These are phyloP conservation scores for Egretta garzetta DNA, from an alignment of 2,113 vertebrate genomes.

Conservation along the genomic window DNA sequence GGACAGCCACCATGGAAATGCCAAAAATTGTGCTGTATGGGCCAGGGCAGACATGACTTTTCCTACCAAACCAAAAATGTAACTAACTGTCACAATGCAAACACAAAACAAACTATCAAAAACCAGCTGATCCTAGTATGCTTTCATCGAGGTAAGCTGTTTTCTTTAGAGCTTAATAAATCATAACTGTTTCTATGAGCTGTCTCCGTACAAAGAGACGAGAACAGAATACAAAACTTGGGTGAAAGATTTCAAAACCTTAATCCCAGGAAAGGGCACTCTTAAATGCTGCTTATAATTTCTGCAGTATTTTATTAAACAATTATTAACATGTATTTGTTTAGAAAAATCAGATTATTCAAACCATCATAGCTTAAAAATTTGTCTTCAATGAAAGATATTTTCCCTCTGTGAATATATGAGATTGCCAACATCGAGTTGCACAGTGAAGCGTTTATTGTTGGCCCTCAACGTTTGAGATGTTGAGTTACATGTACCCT, in stretches of 20 bases:
- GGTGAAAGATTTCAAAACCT: not conserved
- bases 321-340: not conserved
- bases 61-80: not conserved
- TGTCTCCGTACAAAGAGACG: not conserved
- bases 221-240: not conserved
- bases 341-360: not conserved
- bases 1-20: not conserved
- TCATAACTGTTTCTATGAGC: not conserved
- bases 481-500: not conserved
- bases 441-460: not conserved
- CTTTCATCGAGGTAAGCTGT: not conserved
- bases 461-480: not conserved
- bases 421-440: not conserved
- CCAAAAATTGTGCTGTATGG: not conserved
- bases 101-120: not conserved
- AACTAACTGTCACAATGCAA: not conserved
- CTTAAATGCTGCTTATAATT: not conserved
- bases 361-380: not conserved
- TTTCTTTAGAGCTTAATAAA: not conserved
- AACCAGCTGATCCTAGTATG: not conserved
- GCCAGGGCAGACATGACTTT: not conserved
- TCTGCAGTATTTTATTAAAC: not conserved
- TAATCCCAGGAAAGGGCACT: not conserved
- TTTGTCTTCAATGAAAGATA: not conserved
- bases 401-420: not conserved